Percentiles rank a stretch among this genome's conserved stretches.
Conservation (phyloP, 2,888 invertebrate genomes). For the Diadromus collaris region DNA sequence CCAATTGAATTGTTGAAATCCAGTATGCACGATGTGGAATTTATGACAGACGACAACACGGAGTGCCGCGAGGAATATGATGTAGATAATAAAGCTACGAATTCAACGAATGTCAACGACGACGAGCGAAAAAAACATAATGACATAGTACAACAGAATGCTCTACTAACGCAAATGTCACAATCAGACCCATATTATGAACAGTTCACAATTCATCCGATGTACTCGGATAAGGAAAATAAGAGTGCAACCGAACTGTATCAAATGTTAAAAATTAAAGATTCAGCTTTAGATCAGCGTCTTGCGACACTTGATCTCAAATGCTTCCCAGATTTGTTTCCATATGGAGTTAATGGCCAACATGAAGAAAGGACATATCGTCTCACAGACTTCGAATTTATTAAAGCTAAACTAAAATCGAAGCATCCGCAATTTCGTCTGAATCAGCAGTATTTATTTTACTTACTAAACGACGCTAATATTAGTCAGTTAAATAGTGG, state of each 20-base stretch:
- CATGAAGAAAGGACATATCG: slow-evolving; percentile 51
- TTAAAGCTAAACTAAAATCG: slow-evolving; percentile 64
- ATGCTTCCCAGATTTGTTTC: slow-evolving; percentile 33
- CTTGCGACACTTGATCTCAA: no score
- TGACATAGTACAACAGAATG: neutral
- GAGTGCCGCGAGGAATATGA: neutral
- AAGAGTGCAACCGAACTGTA: slow-evolving; percentile 62
- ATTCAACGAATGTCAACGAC: neutral
- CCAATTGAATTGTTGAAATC: slow-evolving; percentile 36
- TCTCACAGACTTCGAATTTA: slow-evolving; percentile 60
- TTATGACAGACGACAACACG: neutral
- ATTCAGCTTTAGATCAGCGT: slow-evolving; percentile 44
- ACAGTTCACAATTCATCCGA: slow-evolving; percentile 62
- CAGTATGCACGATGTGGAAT: slow-evolving; percentile 42
- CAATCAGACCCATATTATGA: slow-evolving; percentile 56
- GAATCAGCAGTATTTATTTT: slow-evolving; percentile 65
- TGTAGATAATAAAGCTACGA: neutral
- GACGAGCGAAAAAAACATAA: neutral
- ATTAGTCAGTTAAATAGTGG: no score
- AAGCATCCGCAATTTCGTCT: slow-evolving; percentile 63
- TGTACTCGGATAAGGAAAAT: slow-evolving; percentile 62
- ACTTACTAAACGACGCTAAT: slow-evolving; percentile 63
- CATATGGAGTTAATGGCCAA: slow-evolving; percentile 52
- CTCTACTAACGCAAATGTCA: slow-evolving; percentile 32
- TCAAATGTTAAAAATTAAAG: slow-evolving; percentile 64